phyloP scores from a whole-genome alignment of 1,140 invertebrate genomes.

The Aplysia californica region DNA sequence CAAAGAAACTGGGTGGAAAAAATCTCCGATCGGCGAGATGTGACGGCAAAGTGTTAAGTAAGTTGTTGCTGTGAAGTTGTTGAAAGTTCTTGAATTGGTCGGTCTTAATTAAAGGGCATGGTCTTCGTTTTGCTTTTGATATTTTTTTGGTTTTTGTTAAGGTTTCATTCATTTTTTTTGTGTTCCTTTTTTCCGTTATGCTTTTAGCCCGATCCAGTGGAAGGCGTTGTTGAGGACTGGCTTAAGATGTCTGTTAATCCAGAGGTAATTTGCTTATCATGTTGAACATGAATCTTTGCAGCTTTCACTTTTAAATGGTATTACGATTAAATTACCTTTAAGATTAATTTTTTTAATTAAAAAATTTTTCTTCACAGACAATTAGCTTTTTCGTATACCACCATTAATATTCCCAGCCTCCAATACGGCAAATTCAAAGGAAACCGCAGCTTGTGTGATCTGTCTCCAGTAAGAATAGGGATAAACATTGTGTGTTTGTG shows the following conservation, averaged over 20 bases:
- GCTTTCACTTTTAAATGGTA: no score
- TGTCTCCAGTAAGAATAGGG: not conserved
- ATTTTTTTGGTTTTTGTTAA: not conserved
- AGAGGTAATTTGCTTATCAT: slow-evolving; percentile 19
- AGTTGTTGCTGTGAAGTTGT: no score
- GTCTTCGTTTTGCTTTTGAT: not conserved
- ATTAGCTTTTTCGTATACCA: not conserved
- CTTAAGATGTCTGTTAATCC: slow-evolving; percentile 3
- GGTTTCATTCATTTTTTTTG: not conserved
- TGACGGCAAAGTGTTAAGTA: no score
- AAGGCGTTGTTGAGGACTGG: not conserved
- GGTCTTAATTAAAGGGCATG: not conserved
- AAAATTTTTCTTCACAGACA: not conserved
- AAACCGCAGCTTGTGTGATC: not conserved
- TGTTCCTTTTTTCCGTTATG: not conserved
- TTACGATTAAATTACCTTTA: not conserved
- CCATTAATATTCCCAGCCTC: no score
- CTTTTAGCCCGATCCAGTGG: slow-evolving; percentile 1
- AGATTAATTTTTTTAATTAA: not conserved
- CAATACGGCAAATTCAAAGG: no score
- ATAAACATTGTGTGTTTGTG: slow-evolving; percentile 38
- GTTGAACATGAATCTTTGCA: no score
- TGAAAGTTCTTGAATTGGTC: no score
- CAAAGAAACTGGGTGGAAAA: no score
- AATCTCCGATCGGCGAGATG: no score